Evolutionary conservation across 2,113 vertebrate species (phyloP).

Genomic region (Hiodon tergisus): DNA sequence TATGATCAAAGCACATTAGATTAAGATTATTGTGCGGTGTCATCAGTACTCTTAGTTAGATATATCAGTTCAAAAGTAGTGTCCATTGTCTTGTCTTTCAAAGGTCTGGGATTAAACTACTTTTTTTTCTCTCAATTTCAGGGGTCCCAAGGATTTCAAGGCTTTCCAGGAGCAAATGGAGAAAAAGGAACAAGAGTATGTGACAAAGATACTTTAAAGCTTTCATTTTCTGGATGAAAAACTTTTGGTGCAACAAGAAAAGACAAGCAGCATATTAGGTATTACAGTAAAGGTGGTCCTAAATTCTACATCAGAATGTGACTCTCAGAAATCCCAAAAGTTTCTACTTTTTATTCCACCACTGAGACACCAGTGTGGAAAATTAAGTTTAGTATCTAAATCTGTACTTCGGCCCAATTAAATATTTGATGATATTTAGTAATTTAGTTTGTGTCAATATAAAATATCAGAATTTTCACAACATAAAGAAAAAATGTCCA

Average conservation of each 20-base stretch:
- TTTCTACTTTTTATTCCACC: no score
- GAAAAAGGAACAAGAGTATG: conserved; percentile 94
- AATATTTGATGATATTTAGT: no score
- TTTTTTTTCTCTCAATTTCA: conserved; percentile 44
- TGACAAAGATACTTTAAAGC: conserved; percentile 22
- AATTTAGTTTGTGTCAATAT: no score
- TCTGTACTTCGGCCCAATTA: no score
- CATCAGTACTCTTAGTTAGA: conserved; percentile 29
- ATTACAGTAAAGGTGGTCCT: not conserved
- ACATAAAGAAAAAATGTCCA: no score
- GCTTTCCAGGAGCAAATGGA: conserved; percentile 90
- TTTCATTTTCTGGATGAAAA: conserved; percentile 25
- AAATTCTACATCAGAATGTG: no score
- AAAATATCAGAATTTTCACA: no score
- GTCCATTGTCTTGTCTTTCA: conserved; percentile 32
- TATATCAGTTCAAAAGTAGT: conserved; percentile 33
- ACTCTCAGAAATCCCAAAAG: no score
- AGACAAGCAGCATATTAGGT: not conserved
- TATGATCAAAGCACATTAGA: conserved; percentile 55
- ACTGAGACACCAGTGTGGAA: no score
- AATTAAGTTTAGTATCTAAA: no score
- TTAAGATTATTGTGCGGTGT: conserved; percentile 49
- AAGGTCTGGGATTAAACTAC: conserved; percentile 24
- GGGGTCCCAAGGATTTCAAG: conserved; percentile 94
- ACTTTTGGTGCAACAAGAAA: not conserved